phyloP scores from a whole-genome alignment of 1,140 invertebrate genomes.

The Apis florea region DNA sequence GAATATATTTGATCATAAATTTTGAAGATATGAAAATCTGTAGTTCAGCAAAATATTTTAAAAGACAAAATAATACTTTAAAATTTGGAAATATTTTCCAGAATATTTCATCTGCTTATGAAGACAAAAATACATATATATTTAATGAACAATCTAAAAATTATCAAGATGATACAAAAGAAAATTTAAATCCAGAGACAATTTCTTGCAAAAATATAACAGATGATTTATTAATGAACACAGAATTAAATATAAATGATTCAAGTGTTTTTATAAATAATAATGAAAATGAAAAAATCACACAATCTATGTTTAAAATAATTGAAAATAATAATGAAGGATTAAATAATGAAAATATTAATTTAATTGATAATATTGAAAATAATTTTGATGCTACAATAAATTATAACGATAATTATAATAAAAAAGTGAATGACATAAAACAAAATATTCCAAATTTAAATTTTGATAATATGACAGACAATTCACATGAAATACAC shows the following conservation, averaged over 20 bases:
- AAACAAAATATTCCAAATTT: not conserved
- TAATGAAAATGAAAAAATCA: conserved; percentile 36
- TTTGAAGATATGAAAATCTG: too few species aligned
- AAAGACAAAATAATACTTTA: conserved; percentile 1
- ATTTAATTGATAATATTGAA: not conserved
- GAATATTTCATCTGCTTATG: not conserved
- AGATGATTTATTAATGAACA: conserved; percentile 13
- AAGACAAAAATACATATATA: not conserved
- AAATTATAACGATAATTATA: not conserved
- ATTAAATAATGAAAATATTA: conserved; percentile 32
- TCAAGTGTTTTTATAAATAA: conserved; percentile 17
- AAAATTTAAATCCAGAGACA: conserved; percentile 61
- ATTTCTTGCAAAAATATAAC: conserved; percentile 17
- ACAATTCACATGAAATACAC: conserved; percentile 26
- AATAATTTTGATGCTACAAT: not conserved
- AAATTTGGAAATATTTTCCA: not conserved
- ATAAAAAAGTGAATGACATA: not conserved
- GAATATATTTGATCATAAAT: not conserved
- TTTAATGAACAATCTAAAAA: conserved; percentile 12
- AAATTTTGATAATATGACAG: not conserved
- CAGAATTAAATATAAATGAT: conserved; percentile 26
- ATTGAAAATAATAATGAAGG: not conserved
- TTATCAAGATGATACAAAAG: conserved; percentile 60
- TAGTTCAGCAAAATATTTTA: not conserved
- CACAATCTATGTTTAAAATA: not conserved